Percentiles rank a stretch among this genome's conserved stretches.
Conservation (phyloP, 2,797 vertebrate species). For the Dendrocincla fuliginosa region DNA sequence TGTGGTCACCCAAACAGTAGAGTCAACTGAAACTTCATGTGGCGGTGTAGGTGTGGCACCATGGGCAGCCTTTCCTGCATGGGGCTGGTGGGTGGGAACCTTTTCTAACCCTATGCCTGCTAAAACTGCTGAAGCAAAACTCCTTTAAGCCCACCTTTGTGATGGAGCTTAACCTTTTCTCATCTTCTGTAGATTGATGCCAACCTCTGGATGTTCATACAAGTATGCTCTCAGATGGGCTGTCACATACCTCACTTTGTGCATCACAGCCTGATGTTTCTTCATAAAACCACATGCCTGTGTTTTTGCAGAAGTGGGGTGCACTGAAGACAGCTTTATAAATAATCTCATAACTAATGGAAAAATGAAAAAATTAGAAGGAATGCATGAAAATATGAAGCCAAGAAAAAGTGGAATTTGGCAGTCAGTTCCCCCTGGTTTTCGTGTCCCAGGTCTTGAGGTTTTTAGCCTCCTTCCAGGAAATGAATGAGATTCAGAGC, state of each 20-base stretch:
- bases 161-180: neutral
- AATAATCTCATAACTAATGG: neutral
- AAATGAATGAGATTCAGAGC: slow-evolving; percentile 25
- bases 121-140: neutral
- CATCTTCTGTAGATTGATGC: neutral
- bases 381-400: neutral
- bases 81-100: neutral
- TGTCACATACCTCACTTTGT: rapidly evolving
- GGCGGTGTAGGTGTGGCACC: neutral
- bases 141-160: neutral
- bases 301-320: neutral
- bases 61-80: rapidly evolving
- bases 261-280: neutral
- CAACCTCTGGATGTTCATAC: neutral
- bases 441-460: neutral
- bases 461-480: slow-evolving; percentile 42
- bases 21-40: neutral
- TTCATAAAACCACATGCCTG: neutral
- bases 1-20: neutral
- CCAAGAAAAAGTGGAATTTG: slow-evolving; percentile 2
- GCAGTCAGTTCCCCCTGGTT: neutral
- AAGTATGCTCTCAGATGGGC: neutral
- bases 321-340: neutral
- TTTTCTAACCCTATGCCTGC: neutral
- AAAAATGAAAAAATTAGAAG: neutral